Evolutionary conservation across 1,140 invertebrate species (phyloP).

Genomic region (Tetranychus cinnabarinus): DNA sequence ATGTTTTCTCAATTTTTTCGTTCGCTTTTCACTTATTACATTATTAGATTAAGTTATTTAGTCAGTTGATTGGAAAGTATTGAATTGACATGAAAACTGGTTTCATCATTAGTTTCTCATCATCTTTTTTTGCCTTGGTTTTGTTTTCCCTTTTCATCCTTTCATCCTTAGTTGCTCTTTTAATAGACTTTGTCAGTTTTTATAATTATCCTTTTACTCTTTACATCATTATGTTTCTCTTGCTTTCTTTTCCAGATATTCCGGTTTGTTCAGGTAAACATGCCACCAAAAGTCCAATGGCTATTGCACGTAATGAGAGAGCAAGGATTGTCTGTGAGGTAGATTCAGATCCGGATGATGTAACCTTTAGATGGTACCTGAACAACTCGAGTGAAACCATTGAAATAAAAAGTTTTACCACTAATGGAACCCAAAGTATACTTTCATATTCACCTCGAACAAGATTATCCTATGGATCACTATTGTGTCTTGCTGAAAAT

Average conservation of each 20-base stretch:
- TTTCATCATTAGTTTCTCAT: too few relatives aligned
- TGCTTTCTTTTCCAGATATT: slow-evolving; percentile 7
- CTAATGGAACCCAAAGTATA: neutral
- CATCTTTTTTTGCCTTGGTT: too few relatives aligned
- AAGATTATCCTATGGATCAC: slow-evolving; percentile 14
- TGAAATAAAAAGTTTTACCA: slow-evolving; percentile 32
- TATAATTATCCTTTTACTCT: too few relatives aligned
- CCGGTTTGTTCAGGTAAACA: slow-evolving; percentile 31
- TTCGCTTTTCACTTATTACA: too few relatives aligned
- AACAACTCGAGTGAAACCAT: slow-evolving; percentile 27
- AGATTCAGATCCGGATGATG: slow-evolving; percentile 41
- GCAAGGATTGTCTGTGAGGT: slow-evolving; percentile 55
- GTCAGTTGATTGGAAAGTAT: too few relatives aligned
- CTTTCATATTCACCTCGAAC: neutral
- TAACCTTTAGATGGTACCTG: slow-evolving; percentile 16
- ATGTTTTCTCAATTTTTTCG: too few relatives aligned
- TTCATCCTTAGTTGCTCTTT: too few relatives aligned
- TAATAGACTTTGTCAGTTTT: too few relatives aligned
- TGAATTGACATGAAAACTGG: too few relatives aligned
- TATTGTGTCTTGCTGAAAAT: slow-evolving; percentile 16
- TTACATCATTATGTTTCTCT: slow-evolving; percentile 17
- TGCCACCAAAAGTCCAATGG: slow-evolving; percentile 35
- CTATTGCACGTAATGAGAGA: slow-evolving; percentile 62
- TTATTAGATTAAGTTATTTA: too few relatives aligned
- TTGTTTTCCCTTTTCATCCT: too few relatives aligned